phyloP scores from a whole-genome alignment of 2,888 invertebrate genomes.

The Tinea semifulvella region DNA sequence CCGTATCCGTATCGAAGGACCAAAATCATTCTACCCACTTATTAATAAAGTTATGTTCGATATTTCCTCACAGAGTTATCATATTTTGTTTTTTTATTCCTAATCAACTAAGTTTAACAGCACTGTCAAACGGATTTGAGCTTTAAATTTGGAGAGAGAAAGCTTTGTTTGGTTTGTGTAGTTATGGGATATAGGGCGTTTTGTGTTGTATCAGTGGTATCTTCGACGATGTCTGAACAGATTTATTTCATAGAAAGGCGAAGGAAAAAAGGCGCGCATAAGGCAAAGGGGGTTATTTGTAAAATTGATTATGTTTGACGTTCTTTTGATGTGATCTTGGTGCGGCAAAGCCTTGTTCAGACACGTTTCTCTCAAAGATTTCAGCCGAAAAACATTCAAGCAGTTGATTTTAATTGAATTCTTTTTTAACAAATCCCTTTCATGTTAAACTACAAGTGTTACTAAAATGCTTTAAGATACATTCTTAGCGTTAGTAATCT shows the following conservation, averaged over 20 bases:
- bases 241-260: conserved; percentile 39
- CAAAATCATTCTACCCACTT: conserved; percentile 18
- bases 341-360: conserved; percentile 10
- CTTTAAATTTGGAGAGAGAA: background rate
- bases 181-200: conserved; percentile 14
- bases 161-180: background rate
- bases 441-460: conserved; percentile 12
- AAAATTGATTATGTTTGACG: conserved; percentile 63
- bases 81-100: conserved; percentile 31
- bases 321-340: conserved; percentile 49
- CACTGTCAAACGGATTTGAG: background rate
- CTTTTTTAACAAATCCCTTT: conserved; percentile 18
- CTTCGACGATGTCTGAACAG: conserved; percentile 35
- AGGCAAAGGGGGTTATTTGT: conserved; percentile 43
- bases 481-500: no score
- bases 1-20: conserved; percentile 15
- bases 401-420: conserved; percentile 59
- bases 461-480: no score
- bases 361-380: conserved; percentile 8
- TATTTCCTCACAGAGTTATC: conserved; percentile 52
- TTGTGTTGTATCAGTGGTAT: conserved; percentile 18
- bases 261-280: conserved; percentile 41
- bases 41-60: conserved; percentile 54
- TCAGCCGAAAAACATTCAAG: conserved; percentile 26
- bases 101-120: background rate